A percentile compares a stretch with the other conserved stretches of the same genome.
Evolutionary conservation across 2,113 vertebrate species (phyloP).

Genomic region (Plecotus auritus): DNA sequence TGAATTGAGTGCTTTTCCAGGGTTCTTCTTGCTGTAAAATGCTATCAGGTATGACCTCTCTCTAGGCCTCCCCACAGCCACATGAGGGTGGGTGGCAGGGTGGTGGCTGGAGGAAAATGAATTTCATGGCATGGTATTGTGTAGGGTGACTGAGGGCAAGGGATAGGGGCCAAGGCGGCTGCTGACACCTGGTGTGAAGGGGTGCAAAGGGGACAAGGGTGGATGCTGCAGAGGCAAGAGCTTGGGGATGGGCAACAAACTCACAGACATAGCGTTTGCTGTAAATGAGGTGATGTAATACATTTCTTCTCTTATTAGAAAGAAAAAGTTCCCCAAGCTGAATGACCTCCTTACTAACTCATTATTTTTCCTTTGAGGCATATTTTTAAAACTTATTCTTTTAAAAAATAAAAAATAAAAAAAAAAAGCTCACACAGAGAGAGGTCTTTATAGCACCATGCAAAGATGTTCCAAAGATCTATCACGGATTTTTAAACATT

Average conservation of each 20-base stretch:
- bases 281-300: not conserved
- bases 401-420: not conserved
- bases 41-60: not conserved
- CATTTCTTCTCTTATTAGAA: not conserved
- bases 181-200: not conserved
- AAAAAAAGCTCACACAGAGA: not conserved
- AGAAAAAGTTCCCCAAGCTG: not conserved
- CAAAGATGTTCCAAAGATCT: not conserved
- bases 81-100: not conserved
- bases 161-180: not conserved
- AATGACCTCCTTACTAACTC: not conserved
- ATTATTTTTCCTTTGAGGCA: not conserved
- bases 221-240: not conserved
- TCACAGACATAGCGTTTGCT: not conserved
- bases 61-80: not conserved
- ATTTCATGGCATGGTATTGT: not conserved
- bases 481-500: not conserved
- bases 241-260: not conserved
- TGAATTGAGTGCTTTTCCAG: not conserved
- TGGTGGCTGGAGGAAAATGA: not conserved
- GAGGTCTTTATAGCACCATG: not conserved
- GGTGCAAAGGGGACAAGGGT: no score
- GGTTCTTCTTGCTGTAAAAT: not conserved
- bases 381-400: not conserved
- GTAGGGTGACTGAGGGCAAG: not conserved